A percentile compares a stretch with the other conserved stretches of the same genome.
Evolutionary conservation across 37 sponge, comb jelly and placozoan genomes (phyloP).

Genomic region (Chondrilla cf. caribensis): DNA sequence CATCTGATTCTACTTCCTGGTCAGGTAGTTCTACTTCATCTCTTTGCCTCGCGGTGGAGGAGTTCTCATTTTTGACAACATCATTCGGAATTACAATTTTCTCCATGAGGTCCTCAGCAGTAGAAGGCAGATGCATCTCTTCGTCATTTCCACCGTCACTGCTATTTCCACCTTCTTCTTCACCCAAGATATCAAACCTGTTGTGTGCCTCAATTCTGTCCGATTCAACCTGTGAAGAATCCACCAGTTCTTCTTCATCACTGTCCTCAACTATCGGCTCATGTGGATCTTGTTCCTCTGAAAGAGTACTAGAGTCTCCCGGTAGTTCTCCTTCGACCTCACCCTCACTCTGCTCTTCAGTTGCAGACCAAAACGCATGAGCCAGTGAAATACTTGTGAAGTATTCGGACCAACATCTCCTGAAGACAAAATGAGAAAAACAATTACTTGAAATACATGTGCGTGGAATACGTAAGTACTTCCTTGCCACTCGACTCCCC

Average conservation of each 20-base stretch:
- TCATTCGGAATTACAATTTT: too few species aligned
- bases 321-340: background rate
- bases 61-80: too few species aligned
- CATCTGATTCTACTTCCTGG: too few species aligned
- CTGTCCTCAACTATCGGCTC: conserved; percentile 2
- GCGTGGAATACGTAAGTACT: background rate
- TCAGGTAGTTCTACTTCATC: too few species aligned
- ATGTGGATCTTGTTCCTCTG: background rate
- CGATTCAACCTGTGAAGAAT: background rate
- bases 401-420: conserved; percentile 59
- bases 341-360: background rate
- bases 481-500: too few species aligned
- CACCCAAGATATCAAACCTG: background rate
- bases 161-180: background rate
- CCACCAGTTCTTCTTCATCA: background rate
- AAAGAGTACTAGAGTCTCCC: background rate
- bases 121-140: background rate
- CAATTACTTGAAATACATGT: background rate
- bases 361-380: conserved; percentile 70
- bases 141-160: background rate
- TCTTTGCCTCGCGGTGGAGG: too few species aligned
- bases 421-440: background rate
- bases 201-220: background rate
- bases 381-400: conserved; percentile 28
- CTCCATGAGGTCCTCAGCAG: too few species aligned